These are phyloP conservation scores for Volucella inanis DNA, from an alignment of 2,888 invertebrate species.

Conservation along the genomic window DNA sequence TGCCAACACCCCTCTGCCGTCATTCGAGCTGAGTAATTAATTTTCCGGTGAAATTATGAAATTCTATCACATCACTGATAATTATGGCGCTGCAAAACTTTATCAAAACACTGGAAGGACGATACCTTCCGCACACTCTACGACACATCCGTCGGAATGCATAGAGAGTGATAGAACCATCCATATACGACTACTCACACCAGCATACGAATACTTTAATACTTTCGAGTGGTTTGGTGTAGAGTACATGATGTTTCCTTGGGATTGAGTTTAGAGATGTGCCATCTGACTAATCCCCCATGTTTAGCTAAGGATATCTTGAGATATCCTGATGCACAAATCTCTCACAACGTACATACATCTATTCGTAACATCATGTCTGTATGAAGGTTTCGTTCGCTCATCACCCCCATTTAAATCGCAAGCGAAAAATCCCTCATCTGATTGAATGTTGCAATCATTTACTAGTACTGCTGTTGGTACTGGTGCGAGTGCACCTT, in stretches of 20 bases:
- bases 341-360: not conserved
- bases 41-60: slow-evolving; percentile 36
- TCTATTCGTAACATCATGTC: slow-evolving; percentile 1
- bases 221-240: slow-evolving; percentile 1
- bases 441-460: slow-evolving; percentile 58
- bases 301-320: slow-evolving; percentile 4
- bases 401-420: slow-evolving; percentile 17
- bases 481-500: slow-evolving; percentile 36
- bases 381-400: not conserved
- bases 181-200: slow-evolving; percentile 7
- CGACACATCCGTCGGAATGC: not conserved
- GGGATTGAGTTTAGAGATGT: not conserved
- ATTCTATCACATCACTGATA: slow-evolving; percentile 43
- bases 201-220: not conserved
- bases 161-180: not conserved
- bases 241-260: slow-evolving; percentile 1
- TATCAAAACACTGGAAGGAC: slow-evolving; percentile 31
- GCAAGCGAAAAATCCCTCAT: slow-evolving; percentile 36
- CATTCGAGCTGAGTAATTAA: slow-evolving; percentile 44
- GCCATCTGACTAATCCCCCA: slow-evolving; percentile 20
- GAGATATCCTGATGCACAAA: not conserved
- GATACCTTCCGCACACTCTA: not conserved
- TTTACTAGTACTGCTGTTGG: not conserved
- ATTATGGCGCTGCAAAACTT: slow-evolving; percentile 31
- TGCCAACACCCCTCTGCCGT: slow-evolving; percentile 29